Evolutionary conservation across 37 sponge, comb jelly and placozoan genomes (phyloP), one percentile per base, ranked within the genome.

Genomic region (Tethya wilhelma): DNA sequence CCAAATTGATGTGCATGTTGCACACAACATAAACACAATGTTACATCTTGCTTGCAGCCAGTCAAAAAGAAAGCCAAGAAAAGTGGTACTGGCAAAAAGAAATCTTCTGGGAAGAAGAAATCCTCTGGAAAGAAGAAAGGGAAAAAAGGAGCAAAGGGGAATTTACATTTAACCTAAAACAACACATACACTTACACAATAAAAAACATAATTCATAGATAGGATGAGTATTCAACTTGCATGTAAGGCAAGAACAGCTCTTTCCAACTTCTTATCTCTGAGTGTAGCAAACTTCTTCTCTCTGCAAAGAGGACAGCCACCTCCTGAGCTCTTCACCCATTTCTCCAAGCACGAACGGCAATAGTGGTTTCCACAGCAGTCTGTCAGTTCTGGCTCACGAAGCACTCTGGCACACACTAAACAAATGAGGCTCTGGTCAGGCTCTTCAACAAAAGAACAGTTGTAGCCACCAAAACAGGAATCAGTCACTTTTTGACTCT

Each of bases 41-140:
- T n/a, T n/a, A n/a, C 62, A 23, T 59, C 5, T 59, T 38, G 34
- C 67, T 20, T 36, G 17, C 38, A 67, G 67, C 67, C 67, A 77
- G 65, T 41, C 25, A 55, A 44, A 30, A 77, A 79, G 79, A 81
- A 81, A 59, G 64, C 39, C 3, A 80, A 80, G 59, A 49, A 68
- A 3, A 12, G 11, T 64, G 80, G 82, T 31, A n/a, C 34, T 49
- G 78, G 78, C 53, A 78, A 79, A 59, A 56, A 49, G 42, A 39
- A 75, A 69, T n/a, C n/a, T n/a, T n/a, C n/a, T n/a, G n/a, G n/a
- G n/a, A 49, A 23, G 30, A 38, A 66, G 42, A 36, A 38, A 23
- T 41, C 62, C 20, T 28, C 57, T 23, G 68, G 59, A 8, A 74
- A 74, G 63, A 79, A 72, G 42, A 86, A 78, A 41, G 79, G 74